Base-by-base conservation (phyloP, 1,140 invertebrate species). In the Portunus trituberculatus region DNA sequence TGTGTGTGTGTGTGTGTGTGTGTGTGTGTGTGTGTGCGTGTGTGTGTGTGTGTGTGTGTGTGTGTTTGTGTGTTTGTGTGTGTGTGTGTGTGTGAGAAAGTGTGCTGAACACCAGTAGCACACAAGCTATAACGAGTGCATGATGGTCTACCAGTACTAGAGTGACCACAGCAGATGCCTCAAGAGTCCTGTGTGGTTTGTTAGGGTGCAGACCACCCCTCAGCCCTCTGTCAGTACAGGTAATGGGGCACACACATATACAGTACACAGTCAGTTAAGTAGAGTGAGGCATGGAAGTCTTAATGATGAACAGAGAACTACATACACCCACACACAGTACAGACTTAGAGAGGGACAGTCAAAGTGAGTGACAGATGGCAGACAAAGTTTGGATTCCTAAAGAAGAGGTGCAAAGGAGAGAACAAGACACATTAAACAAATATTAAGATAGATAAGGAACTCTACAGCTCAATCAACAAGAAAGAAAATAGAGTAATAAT, bases 271-370 rank as follows among this genome's bases (percentile, higher is more conserved):
- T 76, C 39, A 39, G 39, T 39, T 39, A 39, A 39, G 39, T 39
- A 39, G 67, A 76, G 67, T 76, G 67, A n/a, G n/a, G 20, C 67
- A 76, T n/a, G 67, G 67, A n/a, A n/a, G 67, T 76, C 4, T 76
- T 76, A 76, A 76, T 76, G 67, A 76, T n/a, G 67, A 20, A 76
- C 6, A n/a, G 20, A 76, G 12, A n/a, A 76, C 67, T 76, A 76
- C 67, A 76, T 76, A 76, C 67, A 76, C 67, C 67, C 67, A 76
- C 67, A 76, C 67, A 76, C 67, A 76, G 67, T 1, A 76, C 67
- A 76, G 12, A 76, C 67, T 76, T 25, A 20, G n/a, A n/a, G 52
- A 59, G 1, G n/a, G 67, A 76, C 67, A 76, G 67, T n/a, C 4
- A 2, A 20, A 76, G 67, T 76, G 67, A 76, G 67, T 76, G 52